Base-by-base conservation (phyloP, 2,888 invertebrate genomes). In the Agrotis ipsilon region DNA sequence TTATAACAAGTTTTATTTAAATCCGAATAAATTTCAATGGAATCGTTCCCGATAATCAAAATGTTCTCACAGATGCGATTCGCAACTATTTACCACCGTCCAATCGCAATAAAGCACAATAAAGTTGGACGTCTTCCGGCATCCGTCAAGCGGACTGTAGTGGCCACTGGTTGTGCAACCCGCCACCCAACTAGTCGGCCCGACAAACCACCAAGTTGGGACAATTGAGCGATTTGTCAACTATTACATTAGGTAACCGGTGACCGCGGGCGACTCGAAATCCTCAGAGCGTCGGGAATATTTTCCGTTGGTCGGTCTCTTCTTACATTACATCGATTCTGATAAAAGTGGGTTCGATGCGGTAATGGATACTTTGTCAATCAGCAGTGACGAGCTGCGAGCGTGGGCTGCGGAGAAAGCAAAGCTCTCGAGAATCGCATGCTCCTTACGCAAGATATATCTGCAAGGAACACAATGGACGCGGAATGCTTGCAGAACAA, bases 161-260 rank as follows among this genome's bases (percentile, higher is more conserved):
- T 89, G 83, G 89, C 88, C 86, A 89, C 89, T 85, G 85, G 91
- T 94, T 93, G 91, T 88, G 87, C 92, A 93, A 94, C 91, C 83
- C 87, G 91, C 93, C 92, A 93, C 93, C 93, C 93, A 92, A 92
- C 93, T 89, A 90, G 94, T 91, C 84, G 89, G 86, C 84, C 83
- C 87, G 85, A 89, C 91, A 88, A 91, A 88, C 91, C 87, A 87
- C 91, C 90, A 84, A 88, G 89, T 89, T 84, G 84, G 91, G 92
- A 95, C 95, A 96, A 95, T 96, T 95, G 94, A 95, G 94, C 95
- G 93, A 95, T 96, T 96, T 96, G 95, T 96, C 96, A 95, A 94
- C 93, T 86, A 88, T 90, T 90, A 92, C 92, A 91, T 93, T 92
- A 91, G 92, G 91, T 79, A 93, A 94, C 93, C 92, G 92, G 92